phyloP scores from a whole-genome alignment of 2,113 vertebrate genomes.

The Catharus bicknelli region DNA sequence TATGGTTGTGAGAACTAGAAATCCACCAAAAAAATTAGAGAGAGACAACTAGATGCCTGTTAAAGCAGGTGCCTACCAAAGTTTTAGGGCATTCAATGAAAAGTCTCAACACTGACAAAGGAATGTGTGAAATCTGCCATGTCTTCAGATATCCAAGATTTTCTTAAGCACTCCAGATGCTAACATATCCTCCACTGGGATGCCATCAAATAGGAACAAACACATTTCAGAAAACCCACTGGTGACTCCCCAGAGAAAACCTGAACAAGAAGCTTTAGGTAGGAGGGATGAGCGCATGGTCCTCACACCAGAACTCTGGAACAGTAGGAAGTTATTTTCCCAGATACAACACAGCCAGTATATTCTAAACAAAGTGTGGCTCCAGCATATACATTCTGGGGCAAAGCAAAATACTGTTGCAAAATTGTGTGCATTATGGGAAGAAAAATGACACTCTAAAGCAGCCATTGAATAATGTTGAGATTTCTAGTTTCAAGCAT shows the following conservation, averaged over 20 bases:
- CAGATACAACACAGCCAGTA: not conserved
- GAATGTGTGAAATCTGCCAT: slow-evolving; percentile 20
- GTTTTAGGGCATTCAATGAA: not conserved
- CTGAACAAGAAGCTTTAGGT: not conserved
- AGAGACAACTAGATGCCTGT: not conserved
- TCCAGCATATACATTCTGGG: not conserved
- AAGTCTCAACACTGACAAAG: not conserved
- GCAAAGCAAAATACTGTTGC: not conserved
- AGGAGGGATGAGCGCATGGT: not conserved
- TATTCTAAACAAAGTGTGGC: not conserved
- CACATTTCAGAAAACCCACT: not conserved
- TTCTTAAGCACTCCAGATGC: slow-evolving; percentile 8
- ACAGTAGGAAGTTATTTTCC: not conserved
- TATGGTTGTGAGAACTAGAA: slow-evolving; percentile 29
- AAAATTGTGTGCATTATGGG: not conserved
- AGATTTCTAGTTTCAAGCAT: not conserved
- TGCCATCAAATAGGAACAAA: not conserved
- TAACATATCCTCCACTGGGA: not conserved
- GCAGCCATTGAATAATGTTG: not conserved
- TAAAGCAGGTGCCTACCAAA: not conserved
- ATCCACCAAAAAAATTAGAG: slow-evolving; percentile 25
- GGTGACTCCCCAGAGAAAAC: not conserved
- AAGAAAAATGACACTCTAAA: not conserved
- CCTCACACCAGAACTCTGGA: not conserved
- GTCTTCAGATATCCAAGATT: slow-evolving; percentile 1